These are phyloP conservation scores for Dicyrtoma fusca DNA, from an alignment of 2,888 invertebrate genomes.

Conservation along the genomic window DNA sequence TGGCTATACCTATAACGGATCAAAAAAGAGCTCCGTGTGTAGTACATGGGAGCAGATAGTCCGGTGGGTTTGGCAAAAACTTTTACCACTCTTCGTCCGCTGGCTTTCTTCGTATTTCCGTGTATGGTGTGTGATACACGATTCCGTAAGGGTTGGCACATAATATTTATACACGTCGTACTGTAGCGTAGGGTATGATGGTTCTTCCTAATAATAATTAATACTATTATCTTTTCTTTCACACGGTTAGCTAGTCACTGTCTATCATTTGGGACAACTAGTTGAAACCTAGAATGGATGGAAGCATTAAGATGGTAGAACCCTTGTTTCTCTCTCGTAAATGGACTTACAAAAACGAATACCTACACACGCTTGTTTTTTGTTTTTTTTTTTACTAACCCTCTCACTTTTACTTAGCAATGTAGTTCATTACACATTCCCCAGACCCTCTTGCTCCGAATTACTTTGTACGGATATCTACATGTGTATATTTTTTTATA, in stretches of 20 bases:
- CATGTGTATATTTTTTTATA: no score
- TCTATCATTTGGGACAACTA: conserved; percentile 21
- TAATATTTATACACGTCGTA: no score
- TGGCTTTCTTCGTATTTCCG: not conserved
- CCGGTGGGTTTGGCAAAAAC: not conserved
- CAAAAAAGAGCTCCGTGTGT: not conserved
- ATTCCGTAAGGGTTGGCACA: no score
- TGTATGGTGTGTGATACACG: not conserved
- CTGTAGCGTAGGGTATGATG: not conserved
- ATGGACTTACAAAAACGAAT: not conserved
- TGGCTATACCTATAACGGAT: no score
- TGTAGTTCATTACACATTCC: not conserved
- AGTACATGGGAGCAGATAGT: no score
- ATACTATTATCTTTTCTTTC: conserved; percentile 29
- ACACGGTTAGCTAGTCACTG: conserved; percentile 28
- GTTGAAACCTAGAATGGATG: no score
- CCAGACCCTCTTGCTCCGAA: not conserved
- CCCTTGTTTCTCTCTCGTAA: not conserved
- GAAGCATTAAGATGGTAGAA: no score
- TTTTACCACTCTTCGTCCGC: conserved; percentile 4
- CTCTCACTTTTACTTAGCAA: not conserved
- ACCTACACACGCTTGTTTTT: not conserved
- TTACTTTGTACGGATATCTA: no score
- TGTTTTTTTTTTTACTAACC: not conserved
- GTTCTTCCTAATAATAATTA: conserved; percentile 20